A percentile compares a stretch with the other conserved stretches of the same genome.
Evolutionary conservation across 1,140 invertebrate species (phyloP).

Genomic region (Aricia agestis): DNA sequence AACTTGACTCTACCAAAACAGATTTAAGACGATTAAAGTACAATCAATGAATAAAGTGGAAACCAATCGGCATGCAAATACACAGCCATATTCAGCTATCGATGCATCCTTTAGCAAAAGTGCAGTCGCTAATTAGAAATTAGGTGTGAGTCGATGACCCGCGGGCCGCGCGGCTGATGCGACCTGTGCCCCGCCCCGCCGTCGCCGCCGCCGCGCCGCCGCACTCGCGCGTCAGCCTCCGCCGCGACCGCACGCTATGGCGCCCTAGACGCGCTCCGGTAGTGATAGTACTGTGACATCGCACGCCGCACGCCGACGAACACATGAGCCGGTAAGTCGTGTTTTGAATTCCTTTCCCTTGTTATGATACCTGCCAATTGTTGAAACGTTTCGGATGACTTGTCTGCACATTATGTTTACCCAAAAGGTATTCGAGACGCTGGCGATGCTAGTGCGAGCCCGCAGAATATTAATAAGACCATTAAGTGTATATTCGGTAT

Average conservation of each 20-base stretch:
- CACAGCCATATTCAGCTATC: not conserved
- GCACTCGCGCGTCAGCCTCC: not conserved
- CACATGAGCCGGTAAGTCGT: conserved; percentile 11
- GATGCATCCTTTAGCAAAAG: not conserved
- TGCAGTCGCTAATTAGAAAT: conserved; percentile 11
- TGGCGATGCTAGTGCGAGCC: not conserved
- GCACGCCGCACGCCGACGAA: not conserved
- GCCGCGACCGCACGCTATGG: conserved; percentile 6
- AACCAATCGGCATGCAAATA: not conserved
- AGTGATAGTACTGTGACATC: not conserved
- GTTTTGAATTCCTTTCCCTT: not conserved
- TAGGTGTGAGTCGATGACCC: conserved; percentile 9
- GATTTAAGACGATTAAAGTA: no score
- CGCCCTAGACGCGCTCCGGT: not conserved
- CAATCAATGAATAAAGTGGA: not conserved
- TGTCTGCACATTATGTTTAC: no score
- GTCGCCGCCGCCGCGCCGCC: not conserved
- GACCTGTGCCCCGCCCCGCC: not conserved
- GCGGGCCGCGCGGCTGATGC: not conserved
- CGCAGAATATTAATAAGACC: not conserved
- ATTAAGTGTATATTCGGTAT: not conserved
- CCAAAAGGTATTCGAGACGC: not conserved
- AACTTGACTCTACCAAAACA: no score
- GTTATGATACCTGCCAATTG: no score
- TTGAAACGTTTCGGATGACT: no score